These are phyloP conservation scores for Dasypolia templi DNA, from an alignment of 2,888 invertebrate species.

Conservation along the genomic window DNA sequence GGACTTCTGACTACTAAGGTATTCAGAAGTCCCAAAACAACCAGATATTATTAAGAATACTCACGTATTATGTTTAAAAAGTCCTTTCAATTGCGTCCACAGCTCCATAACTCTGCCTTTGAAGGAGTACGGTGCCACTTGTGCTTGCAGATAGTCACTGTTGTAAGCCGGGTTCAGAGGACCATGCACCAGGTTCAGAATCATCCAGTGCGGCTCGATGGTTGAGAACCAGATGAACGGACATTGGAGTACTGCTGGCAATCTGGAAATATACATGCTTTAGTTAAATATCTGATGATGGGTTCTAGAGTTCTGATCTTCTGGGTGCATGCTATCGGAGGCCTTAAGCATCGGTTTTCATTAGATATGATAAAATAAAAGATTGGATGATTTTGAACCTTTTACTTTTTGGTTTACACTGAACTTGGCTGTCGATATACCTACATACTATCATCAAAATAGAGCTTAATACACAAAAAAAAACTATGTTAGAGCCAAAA, in stretches of 20 bases:
- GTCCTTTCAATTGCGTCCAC: slow-evolving; percentile 21
- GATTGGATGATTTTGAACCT: neutral
- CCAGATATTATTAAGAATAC: slow-evolving; percentile 27
- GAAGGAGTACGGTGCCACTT: slow-evolving; percentile 71
- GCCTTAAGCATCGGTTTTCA: neutral
- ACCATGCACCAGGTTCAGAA: slow-evolving; percentile 69
- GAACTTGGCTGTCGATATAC: neutral
- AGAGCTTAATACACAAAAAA: neutral
- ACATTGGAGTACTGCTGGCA: slow-evolving; percentile 72
- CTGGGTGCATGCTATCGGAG: neutral
- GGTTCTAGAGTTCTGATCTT: neutral
- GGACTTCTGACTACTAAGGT: too few species aligned
- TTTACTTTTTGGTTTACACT: neutral
- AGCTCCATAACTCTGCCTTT: slow-evolving; percentile 58
- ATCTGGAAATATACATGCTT: slow-evolving; percentile 62
- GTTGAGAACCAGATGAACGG: slow-evolving; percentile 77
- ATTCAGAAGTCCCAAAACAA: too few species aligned
- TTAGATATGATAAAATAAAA: neutral
- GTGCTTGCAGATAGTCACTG: slow-evolving; percentile 46
- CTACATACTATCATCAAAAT: neutral
- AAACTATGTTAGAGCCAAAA: too few species aligned
- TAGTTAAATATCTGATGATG: neutral
- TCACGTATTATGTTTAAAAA: slow-evolving; percentile 32
- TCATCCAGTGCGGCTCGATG: slow-evolving; percentile 70
- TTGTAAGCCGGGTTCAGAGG: slow-evolving; percentile 70